Evolutionary conservation across 2,797 vertebrate genomes (phyloP), one percentile per base, ranked within the genome.

Genomic region (Ptychobarbus kaznakovi): DNA sequence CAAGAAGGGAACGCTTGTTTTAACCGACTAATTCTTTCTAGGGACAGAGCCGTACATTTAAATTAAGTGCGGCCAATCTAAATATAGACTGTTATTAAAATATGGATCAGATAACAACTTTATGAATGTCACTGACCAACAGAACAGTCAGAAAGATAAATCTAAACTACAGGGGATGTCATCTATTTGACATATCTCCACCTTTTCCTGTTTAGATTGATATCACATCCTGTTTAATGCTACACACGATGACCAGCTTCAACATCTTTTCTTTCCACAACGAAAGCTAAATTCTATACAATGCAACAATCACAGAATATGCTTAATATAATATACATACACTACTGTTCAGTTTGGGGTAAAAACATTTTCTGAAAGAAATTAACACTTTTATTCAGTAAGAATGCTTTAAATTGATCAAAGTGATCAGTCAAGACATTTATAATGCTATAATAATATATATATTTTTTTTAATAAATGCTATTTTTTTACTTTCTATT

Each of bases 201-300:
- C 89, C 91, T 92, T 90, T 94, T 93, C 91, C 93, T 90, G 93
- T 94, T 94, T 93, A 88, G 88, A 35, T 87, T 92, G 84, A 80
- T 83, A 49, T 7, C 66, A 51, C 65, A 49, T 49, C 65, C 83
- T 61, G 75, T 84, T 79, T n/a, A 32, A 79, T 44, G 25, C 83
- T 75, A 79, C 75, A 78, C 75, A 84, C 38, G 63, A 77, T 6
- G 73, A 44, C n/a, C 46, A 32, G 63, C 46, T 40, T 68, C 42
- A 66, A 10, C 3, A 12, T 10, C 3, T 25, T 11, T 2, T 9
- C 16, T 35, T 35, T 61, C 53, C 53, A 22, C 10, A 38, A 22
- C 12, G 7, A 79, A 63, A 56, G 32, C 20, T 1, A n/a, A n/a
- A 56, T 38, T 9, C 4, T 1, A 4, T 40, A 8, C 35, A n/a